A percentile compares a stretch with the other conserved stretches of the same genome.
phyloP scores from a whole-genome alignment of 2,888 invertebrate species.

The Pegoplata infirma region DNA sequence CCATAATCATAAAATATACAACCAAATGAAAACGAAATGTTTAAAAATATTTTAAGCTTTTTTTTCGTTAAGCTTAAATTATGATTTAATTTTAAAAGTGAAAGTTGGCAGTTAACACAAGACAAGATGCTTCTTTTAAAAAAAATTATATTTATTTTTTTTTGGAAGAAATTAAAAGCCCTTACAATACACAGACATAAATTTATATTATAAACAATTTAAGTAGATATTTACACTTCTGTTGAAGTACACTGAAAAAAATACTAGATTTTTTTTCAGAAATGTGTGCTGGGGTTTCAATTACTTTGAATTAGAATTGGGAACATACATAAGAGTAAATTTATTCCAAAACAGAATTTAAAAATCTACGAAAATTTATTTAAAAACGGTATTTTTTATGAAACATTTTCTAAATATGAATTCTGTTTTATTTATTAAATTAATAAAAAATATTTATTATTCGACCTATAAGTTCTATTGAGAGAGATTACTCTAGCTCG shows the following conservation, averaged over 20 bases:
- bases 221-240: not conserved
- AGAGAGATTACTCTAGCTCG: no score
- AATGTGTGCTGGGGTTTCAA: no score
- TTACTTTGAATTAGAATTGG: no score
- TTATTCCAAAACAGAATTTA: no score
- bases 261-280: not conserved
- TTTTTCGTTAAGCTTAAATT: constrained; percentile 46
- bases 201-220: not conserved
- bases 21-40: not conserved
- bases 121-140: constrained; percentile 19
- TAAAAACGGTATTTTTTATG: no score
- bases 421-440: not conserved
- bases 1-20: constrained; percentile 34
- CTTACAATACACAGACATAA: not conserved
- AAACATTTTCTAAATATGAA: no score
- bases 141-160: no score
- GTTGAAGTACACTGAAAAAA: not conserved
- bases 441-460: no score
- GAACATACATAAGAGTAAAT: no score
- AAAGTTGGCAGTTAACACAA: constrained; percentile 52
- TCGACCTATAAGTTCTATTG: no score
- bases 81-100: constrained; percentile 49
- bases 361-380: no score
- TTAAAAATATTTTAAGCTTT: not conserved
- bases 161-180: not conserved